Evolutionary conservation across 1,140 invertebrate genomes (phyloP).

Genomic region (Monomorium pharaonis): DNA sequence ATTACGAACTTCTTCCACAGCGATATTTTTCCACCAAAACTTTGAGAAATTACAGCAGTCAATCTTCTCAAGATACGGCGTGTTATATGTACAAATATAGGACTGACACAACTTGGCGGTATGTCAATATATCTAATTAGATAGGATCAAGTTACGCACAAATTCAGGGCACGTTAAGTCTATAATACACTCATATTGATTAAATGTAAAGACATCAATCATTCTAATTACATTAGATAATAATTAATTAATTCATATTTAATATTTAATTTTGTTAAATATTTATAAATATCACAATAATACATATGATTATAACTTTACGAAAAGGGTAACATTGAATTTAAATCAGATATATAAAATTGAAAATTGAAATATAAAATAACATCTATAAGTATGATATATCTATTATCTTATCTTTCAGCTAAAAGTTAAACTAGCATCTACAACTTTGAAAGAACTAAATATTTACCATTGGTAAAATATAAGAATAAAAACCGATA

Average conservation of each 20-base stretch:
- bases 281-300: not conserved
- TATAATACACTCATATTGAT: not conserved
- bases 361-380: not conserved
- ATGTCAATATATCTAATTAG: slow-evolving; percentile 10
- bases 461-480: not conserved
- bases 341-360: not conserved
- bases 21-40: not conserved
- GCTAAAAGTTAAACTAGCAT: not conserved
- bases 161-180: not conserved
- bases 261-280: slow-evolving; percentile 13
- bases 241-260: not conserved
- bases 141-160: slow-evolving; percentile 5
- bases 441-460: not conserved
- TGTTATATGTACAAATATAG: not conserved
- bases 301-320: not conserved
- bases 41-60: not conserved
- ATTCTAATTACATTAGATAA: not conserved
- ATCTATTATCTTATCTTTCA: too few species aligned
- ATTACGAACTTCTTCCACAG: not conserved
- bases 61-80: not conserved
- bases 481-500: not conserved
- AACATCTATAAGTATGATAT: too few species aligned
- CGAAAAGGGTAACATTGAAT: not conserved
- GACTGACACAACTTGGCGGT: not conserved
- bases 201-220: not conserved